These are phyloP conservation scores for Cerastis leucographa DNA, from an alignment of 2,888 invertebrate species.

Conservation along the genomic window DNA sequence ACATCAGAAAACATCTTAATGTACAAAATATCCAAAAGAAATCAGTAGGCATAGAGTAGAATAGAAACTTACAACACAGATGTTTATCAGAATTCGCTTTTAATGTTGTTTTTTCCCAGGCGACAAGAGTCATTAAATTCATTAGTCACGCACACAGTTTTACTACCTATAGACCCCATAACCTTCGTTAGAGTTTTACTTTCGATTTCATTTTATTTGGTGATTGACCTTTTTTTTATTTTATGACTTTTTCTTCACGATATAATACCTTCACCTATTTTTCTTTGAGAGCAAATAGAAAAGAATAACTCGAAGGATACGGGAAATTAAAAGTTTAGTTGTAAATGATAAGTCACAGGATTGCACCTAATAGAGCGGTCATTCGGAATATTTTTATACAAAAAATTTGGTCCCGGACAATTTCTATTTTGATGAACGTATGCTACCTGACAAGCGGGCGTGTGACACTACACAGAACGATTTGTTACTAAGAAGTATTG, in stretches of 20 bases:
- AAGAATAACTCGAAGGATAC: background rate
- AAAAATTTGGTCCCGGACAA: too few relatives aligned
- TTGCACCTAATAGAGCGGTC: background rate
- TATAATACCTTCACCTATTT: background rate
- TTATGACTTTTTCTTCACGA: constrained; percentile 2
- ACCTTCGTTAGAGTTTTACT: constrained; percentile 37
- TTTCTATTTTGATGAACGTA: too few relatives aligned
- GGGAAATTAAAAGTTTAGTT: background rate
- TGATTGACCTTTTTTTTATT: constrained; percentile 38
- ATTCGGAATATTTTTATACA: too few relatives aligned
- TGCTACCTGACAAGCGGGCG: too few relatives aligned
- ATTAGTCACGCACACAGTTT: constrained; percentile 61
- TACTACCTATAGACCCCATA: constrained; percentile 37
- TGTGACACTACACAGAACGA: too few relatives aligned
- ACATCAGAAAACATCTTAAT: constrained; percentile 35
- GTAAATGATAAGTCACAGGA: background rate
- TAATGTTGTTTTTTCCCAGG: constrained; percentile 60
- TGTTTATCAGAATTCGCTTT: constrained; percentile 60
- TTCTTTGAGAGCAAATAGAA: background rate
- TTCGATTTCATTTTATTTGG: constrained; percentile 40
- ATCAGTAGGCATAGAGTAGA: constrained; percentile 41
- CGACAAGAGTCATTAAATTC: constrained; percentile 62
- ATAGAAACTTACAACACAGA: constrained; percentile 52
- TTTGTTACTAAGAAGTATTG: too few relatives aligned
- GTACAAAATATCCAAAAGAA: constrained; percentile 36